These are phyloP conservation scores for Eupithecia inturbata DNA, from an alignment of 2,888 invertebrate species.

Conservation along the genomic window DNA sequence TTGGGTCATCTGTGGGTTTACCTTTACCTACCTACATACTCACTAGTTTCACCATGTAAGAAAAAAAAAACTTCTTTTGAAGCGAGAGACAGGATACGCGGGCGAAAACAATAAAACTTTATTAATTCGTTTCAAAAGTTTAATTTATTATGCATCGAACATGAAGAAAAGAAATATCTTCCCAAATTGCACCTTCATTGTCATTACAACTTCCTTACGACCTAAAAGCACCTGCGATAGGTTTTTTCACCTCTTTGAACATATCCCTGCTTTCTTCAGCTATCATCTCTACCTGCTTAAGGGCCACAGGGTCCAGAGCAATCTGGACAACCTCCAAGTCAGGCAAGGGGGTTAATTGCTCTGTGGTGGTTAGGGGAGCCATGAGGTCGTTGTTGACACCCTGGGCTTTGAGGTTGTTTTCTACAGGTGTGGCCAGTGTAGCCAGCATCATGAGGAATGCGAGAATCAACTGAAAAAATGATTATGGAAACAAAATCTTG, in stretches of 20 bases:
- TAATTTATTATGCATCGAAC: background rate
- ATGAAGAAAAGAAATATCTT: background rate
- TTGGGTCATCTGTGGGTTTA: too few relatives aligned
- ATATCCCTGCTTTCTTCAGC: background rate
- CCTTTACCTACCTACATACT: too few relatives aligned
- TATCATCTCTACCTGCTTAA: background rate
- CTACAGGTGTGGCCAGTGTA: background rate
- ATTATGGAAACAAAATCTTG: background rate
- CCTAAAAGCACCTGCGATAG: background rate
- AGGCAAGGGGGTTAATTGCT: background rate
- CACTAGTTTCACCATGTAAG: too few relatives aligned
- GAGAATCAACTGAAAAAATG: background rate
- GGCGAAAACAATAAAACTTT: background rate
- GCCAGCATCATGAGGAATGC: background rate
- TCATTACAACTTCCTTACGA: background rate
- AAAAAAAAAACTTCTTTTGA: too few relatives aligned
- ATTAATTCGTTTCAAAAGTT: background rate
- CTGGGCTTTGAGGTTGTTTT: background rate
- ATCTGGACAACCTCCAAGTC: background rate
- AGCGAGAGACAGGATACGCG: too few relatives aligned
- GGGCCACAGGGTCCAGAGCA: background rate
- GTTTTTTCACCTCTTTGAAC: background rate
- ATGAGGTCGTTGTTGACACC: background rate
- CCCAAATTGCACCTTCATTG: background rate
- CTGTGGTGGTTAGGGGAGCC: background rate